phyloP scores from a whole-genome alignment of 2,113 vertebrate genomes.

The Setophaga coronata region DNA sequence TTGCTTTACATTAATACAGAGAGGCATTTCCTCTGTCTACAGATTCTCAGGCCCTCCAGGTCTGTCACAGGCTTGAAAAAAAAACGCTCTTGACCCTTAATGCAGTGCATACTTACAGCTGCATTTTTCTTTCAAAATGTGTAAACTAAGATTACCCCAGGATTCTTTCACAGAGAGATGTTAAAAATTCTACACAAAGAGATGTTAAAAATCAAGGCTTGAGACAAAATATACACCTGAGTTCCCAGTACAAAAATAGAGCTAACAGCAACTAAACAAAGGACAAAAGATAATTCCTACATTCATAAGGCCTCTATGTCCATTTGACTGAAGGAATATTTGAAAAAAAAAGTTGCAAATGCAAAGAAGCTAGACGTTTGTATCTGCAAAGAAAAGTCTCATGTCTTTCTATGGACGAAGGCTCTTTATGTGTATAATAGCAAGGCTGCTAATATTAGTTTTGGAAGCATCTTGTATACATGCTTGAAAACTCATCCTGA shows the following conservation, averaged over 20 bases:
- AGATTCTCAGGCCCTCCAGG: neutral
- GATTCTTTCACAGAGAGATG: neutral
- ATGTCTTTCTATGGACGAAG: neutral
- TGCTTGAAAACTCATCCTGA: neutral
- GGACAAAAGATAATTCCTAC: neutral
- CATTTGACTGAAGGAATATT: neutral
- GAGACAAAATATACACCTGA: neutral
- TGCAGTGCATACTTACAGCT: neutral
- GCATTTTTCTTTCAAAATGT: neutral
- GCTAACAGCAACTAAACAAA: neutral
- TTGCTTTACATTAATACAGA: neutral
- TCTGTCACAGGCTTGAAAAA: neutral
- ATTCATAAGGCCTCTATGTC: neutral
- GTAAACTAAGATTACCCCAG: neutral
- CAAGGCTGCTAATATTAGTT: neutral
- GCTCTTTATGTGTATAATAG: neutral
- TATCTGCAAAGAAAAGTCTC: neutral
- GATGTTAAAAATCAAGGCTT: neutral
- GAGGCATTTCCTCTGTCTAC: neutral
- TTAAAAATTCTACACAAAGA: neutral
- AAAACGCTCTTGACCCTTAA: neutral
- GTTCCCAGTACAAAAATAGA: neutral
- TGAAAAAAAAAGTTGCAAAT: neutral
- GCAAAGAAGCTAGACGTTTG: neutral
- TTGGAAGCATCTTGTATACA: neutral